These are phyloP conservation scores for Dinoponera quadriceps DNA, from an alignment of 1,140 invertebrate species.

Conservation along the genomic window DNA sequence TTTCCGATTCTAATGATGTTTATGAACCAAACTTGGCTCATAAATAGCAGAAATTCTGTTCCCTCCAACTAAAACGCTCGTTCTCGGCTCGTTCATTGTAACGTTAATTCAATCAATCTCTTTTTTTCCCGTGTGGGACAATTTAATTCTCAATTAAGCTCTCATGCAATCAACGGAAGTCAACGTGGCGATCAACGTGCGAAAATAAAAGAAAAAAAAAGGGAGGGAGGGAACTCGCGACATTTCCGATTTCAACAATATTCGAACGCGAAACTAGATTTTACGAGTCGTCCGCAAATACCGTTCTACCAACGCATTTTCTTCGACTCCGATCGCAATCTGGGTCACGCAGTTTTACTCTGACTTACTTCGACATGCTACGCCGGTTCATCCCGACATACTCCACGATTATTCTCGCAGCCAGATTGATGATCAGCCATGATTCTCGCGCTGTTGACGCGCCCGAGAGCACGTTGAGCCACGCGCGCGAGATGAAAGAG, in stretches of 20 bases:
- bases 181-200: too few relatives aligned
- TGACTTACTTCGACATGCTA: slow-evolving; percentile 1
- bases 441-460: slow-evolving; percentile 6
- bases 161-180: too few relatives aligned
- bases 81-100: too few relatives aligned
- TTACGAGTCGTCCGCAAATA: not conserved
- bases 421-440: not conserved
- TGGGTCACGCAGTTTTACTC: not conserved
- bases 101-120: too few relatives aligned
- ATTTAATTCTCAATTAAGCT: too few relatives aligned
- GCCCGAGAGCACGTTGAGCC: not conserved
- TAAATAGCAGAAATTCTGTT: too few relatives aligned
- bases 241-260: not conserved
- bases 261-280: not conserved
- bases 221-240: too few relatives aligned
- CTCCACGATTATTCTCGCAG: not conserved
- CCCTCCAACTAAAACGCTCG: too few relatives aligned
- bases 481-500: slow-evolving; percentile 6
- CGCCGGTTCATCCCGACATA: not conserved
- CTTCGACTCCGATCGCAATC: not conserved
- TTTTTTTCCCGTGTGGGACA: too few relatives aligned
- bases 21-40: too few relatives aligned
- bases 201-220: too few relatives aligned
- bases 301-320: not conserved
- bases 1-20: too few relatives aligned